Evolutionary conservation across 2,888 invertebrate genomes (phyloP).

Genomic region (Volucella inflata): DNA sequence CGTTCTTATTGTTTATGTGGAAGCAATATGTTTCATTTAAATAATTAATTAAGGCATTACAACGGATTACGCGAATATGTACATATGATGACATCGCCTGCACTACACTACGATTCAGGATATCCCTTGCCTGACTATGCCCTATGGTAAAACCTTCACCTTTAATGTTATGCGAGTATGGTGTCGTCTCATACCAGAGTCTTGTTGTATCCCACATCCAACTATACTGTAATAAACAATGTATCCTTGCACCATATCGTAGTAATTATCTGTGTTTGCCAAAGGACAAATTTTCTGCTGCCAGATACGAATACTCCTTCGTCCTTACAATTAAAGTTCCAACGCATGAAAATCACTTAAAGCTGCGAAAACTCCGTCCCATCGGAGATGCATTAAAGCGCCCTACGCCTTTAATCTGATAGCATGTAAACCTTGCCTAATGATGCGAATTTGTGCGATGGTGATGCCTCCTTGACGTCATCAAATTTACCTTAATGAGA

Average conservation of each 20-base stretch:
- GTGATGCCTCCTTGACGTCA: constrained; percentile 51
- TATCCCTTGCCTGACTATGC: not conserved
- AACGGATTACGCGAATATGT: constrained; percentile 8
- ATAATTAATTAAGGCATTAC: constrained; percentile 66
- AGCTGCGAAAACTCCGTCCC: constrained; percentile 8
- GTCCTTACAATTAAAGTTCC: not conserved
- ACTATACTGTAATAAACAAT: not conserved
- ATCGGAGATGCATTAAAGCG: not conserved
- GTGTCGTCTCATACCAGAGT: not conserved
- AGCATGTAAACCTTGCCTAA: constrained; percentile 53
- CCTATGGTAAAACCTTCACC: not conserved
- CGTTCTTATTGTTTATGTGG: constrained; percentile 8
- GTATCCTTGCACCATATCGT: constrained; percentile 34
- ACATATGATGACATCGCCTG: not conserved
- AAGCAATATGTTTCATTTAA: constrained; percentile 39
- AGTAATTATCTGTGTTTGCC: constrained; percentile 54
- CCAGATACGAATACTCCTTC: no score
- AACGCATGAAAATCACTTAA: constrained; percentile 15
- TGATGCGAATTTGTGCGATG: constrained; percentile 60
- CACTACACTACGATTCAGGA: not conserved
- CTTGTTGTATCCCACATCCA: not conserved
- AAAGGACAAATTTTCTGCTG: not conserved
- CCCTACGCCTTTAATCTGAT: constrained; percentile 27
- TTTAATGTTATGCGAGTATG: constrained; percentile 1
- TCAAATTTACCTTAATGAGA: constrained; percentile 66